Percentiles rank a stretch among this genome's conserved stretches.
Conservation (phyloP, 2,888 invertebrate species). For the Petrolisthes manimaculis region DNA sequence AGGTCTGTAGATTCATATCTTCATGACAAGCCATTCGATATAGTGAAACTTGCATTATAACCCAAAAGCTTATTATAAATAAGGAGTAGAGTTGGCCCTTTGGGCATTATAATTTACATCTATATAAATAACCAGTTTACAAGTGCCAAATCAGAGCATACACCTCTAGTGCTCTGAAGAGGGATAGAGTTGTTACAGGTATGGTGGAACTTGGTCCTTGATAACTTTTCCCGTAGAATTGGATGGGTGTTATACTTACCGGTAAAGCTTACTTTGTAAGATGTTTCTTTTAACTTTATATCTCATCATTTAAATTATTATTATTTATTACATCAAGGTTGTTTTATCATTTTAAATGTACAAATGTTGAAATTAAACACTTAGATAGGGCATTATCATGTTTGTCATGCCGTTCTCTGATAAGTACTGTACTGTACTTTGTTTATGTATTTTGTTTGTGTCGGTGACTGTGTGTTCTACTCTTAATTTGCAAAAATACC, state of each 20-base stretch:
- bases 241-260: too few species aligned
- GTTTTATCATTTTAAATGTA: too few species aligned
- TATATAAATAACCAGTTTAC: background rate
- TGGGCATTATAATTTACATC: background rate
- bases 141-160: conserved; percentile 7
- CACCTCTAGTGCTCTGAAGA: background rate
- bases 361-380: too few species aligned
- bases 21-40: background rate
- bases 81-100: background rate
- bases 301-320: too few species aligned
- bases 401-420: background rate
- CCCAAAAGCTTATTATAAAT: background rate
- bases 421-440: background rate
- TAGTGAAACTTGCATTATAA: background rate
- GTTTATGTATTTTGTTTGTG: background rate
- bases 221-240: background rate
- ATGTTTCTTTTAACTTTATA: too few species aligned
- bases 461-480: background rate
- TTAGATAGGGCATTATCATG: too few species aligned
- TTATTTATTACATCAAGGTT: too few species aligned
- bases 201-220: background rate
- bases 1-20: background rate
- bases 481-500: background rate
- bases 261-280: too few species aligned
- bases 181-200: background rate